Evolutionary conservation across 1,140 invertebrate species (phyloP), one percentile per base, ranked within the genome.

Genomic region (Pseudomyrmex sp.): DNA sequence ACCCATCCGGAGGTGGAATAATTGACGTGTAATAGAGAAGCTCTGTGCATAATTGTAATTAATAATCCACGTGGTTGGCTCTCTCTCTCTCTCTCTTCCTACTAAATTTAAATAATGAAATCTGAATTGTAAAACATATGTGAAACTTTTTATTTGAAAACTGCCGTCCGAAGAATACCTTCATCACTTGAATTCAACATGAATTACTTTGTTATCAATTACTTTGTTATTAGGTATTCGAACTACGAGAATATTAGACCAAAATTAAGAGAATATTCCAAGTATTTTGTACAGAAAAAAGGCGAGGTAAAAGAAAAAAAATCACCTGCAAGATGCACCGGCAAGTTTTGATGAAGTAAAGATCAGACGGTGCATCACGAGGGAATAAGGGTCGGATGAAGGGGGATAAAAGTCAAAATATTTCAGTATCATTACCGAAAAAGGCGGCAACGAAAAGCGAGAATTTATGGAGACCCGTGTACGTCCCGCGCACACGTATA

Each of bases 371-470:
- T 35, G 54, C 52, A 9, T 72, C 66, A 20, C 61, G 23, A 35
- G 35, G 35, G 35, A 9, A 54, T 65, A 56, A 72, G 54, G 48
- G 54, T 48, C 69, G 54, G 23, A 50, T 26, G 20, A 12, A 54
- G 44, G 54, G 18, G 15, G 75, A 70, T 69, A 58, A 80, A 59
- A 72, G 66, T 59, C 66, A 2, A 59, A 59, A 69, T 80, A 72
- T 80, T 80, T 80, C 56, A 80, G 54, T 80, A 80, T 70, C 76
- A 80, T 72, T 70, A 56, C 20, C 44, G 76, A 70, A 80, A 80
- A 80, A 23, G 56, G 66, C 76, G 76, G 54, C 20, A 66, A 48
- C 66, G 66, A 10, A 58, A 7, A 72, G 76, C 18, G 76, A 46
- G 65, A 80, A 72, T 59, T 80, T 80, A 80, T 72, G 66, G 10